Conservation (phyloP, 2,113 vertebrate genomes). For the Oreocharis arfaki region DNA sequence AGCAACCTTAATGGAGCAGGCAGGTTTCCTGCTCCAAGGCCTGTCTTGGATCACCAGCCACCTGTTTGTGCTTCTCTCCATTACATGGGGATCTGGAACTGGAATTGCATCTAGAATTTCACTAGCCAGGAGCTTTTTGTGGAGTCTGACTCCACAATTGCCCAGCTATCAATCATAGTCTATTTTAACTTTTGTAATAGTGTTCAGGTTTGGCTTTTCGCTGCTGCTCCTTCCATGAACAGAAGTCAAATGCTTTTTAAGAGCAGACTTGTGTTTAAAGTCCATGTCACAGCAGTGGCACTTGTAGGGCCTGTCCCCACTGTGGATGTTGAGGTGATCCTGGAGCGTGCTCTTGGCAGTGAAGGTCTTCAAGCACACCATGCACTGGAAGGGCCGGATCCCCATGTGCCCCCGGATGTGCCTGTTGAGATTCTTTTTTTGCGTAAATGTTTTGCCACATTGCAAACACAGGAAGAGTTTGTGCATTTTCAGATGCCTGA, state of each 20-base stretch:
- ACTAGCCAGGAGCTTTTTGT: neutral
- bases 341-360: slow-evolving; percentile 83
- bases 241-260: slow-evolving; percentile 83
- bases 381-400: slow-evolving; percentile 84
- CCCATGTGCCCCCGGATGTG: slow-evolving; percentile 84
- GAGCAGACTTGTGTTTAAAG: slow-evolving; percentile 81
- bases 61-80: neutral
- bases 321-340: slow-evolving; percentile 87
- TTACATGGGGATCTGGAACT: neutral
- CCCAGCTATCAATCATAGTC: slow-evolving; percentile 61
- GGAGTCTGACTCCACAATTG: neutral
- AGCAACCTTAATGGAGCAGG: neutral
- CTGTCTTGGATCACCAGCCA: neutral
- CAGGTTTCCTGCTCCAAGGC: neutral
- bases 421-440: slow-evolving; percentile 82
- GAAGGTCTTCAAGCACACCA: slow-evolving; percentile 85
- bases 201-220: slow-evolving; percentile 65
- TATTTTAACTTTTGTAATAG: slow-evolving; percentile 72
- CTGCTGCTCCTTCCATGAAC: slow-evolving; percentile 75
- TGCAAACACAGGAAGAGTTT: slow-evolving; percentile 84
- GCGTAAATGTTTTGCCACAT: slow-evolving; percentile 83
- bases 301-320: slow-evolving; percentile 76
- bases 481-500: slow-evolving; percentile 86
- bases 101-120: neutral
- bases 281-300: slow-evolving; percentile 82